A percentile compares a stretch with the other conserved stretches of the same genome.
Evolutionary conservation across 2,113 vertebrate genomes (phyloP).

Genomic region (Sterna hirundo): DNA sequence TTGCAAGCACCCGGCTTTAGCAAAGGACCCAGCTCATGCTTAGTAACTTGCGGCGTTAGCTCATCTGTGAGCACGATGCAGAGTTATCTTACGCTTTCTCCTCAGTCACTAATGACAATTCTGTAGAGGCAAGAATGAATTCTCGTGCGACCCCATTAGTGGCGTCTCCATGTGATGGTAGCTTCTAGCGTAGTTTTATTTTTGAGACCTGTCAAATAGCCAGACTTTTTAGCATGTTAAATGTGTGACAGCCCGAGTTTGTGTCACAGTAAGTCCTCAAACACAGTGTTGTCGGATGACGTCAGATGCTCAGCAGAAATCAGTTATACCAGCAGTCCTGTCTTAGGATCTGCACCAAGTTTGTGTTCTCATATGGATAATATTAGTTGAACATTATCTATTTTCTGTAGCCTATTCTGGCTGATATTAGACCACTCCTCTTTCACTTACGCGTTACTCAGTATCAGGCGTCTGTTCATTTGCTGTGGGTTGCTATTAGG

Average conservation of each 20-base stretch:
- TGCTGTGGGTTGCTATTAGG: neutral
- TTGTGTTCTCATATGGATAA: neutral
- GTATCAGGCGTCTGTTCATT: neutral
- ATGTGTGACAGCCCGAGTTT: slow-evolving; percentile 21
- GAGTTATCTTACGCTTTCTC: neutral
- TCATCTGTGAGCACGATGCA: neutral
- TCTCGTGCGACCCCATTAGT: slow-evolving; percentile 21
- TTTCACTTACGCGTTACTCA: neutral
- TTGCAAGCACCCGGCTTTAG: neutral
- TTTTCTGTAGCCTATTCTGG: neutral
- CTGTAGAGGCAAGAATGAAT: neutral
- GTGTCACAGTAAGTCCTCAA: neutral
- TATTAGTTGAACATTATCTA: neutral
- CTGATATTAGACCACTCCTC: neutral
- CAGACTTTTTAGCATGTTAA: neutral
- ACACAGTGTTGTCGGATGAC: neutral
- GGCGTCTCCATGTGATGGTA: neutral
- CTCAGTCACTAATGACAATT: neutral
- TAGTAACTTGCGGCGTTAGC: neutral
- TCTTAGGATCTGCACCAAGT: neutral
- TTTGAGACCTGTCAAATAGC: slow-evolving; percentile 16
- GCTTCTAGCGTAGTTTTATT: neutral
- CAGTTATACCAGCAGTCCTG: neutral
- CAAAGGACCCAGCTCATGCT: neutral
- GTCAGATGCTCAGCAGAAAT: neutral